Conservation (phyloP, 2,797 vertebrate species). For the Pristis pectinata region DNA sequence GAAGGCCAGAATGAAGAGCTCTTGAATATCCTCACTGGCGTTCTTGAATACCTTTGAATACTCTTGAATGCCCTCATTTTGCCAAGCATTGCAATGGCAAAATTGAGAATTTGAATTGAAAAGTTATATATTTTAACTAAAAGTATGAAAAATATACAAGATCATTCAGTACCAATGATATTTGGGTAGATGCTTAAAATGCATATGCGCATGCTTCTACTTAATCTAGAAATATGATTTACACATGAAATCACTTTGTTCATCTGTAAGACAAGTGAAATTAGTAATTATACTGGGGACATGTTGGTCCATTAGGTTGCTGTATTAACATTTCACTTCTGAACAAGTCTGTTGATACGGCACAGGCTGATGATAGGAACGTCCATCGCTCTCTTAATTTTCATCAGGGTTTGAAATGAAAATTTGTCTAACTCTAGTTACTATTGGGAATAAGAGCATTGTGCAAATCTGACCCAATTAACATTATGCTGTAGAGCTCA, state of each 20-base stretch:
- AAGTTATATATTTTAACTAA: not conserved
- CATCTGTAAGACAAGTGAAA: not conserved
- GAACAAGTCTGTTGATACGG: not conserved
- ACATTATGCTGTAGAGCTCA: not conserved
- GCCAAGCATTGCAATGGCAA: not conserved
- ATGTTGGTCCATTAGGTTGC: not conserved
- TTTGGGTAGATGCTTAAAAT: not conserved
- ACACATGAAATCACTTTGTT: not conserved
- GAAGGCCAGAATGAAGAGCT: not conserved
- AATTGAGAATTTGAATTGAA: not conserved
- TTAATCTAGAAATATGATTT: not conserved
- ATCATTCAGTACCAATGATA: not conserved
- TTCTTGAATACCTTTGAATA: not conserved
- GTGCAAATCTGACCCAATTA: not conserved
- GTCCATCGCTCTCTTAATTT: not conserved
- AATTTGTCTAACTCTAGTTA: not conserved
- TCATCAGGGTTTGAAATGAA: not conserved
- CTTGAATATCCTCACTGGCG: not conserved
- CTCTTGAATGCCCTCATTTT: too few species aligned
- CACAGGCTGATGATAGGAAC: not conserved
- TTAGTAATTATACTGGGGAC: not conserved
- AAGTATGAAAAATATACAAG: not conserved
- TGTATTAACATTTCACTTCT: not conserved
- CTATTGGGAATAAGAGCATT: not conserved
- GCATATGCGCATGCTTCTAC: not conserved